Evolutionary conservation across 2,113 vertebrate species (phyloP).

Genomic region (Clupea harengus): DNA sequence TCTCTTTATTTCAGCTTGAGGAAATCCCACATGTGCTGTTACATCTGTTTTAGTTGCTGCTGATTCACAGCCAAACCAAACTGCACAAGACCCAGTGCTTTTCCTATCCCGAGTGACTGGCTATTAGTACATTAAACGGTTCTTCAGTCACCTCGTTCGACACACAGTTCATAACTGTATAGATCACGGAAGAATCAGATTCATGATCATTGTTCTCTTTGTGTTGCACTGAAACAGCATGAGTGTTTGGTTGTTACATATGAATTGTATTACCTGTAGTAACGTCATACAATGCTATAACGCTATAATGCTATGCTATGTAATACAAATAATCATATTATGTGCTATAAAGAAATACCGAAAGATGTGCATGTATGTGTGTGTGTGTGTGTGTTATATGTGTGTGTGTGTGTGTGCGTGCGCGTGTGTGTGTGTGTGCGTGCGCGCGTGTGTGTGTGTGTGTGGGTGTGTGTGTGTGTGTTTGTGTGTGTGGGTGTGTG

Average conservation of each 20-base stretch:
- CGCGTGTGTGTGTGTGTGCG: constrained; percentile 15
- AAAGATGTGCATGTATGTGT: neutral
- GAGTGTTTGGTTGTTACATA: neutral
- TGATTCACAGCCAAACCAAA: neutral
- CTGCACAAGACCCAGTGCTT: neutral
- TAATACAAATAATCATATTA: neutral
- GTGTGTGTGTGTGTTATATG: neutral
- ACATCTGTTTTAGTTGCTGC: neutral
- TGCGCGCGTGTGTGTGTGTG: neutral
- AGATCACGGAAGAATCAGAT: neutral
- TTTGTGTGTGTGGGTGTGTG: too few relatives aligned
- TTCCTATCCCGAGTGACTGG: neutral
- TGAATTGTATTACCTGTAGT: neutral
- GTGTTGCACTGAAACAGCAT: too few relatives aligned
- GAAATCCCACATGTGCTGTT: constrained; percentile 1
- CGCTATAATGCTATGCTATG: neutral
- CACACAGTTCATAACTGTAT: neutral
- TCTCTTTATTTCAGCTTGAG: neutral
- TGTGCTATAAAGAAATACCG: too few relatives aligned
- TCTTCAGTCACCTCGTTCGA: neutral
- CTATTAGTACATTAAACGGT: neutral
- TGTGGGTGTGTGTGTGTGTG: too few relatives aligned
- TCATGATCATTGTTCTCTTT: neutral
- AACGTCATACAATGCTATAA: too few relatives aligned
- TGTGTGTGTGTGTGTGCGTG: neutral